Evolutionary conservation across 2,888 invertebrate genomes (phyloP).

Genomic region (Tineola bisselliella): DNA sequence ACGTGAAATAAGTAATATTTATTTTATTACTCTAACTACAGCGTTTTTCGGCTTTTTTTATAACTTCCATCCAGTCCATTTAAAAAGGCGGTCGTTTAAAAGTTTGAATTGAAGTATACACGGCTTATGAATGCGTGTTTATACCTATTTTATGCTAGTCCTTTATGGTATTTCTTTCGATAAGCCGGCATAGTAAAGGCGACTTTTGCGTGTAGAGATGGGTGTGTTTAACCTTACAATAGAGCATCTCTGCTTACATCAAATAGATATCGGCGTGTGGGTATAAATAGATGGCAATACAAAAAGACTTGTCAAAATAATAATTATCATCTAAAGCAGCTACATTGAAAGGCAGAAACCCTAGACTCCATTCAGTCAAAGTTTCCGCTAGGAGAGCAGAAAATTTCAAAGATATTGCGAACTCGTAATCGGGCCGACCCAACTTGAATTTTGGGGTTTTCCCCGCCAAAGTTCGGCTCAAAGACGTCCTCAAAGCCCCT

Average conservation of each 20-base stretch:
- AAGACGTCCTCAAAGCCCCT: conserved; percentile 64
- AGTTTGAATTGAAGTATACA: no score
- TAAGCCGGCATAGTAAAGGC: no score
- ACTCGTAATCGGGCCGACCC: conserved; percentile 56
- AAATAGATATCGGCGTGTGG: no score
- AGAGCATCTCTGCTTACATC: no score
- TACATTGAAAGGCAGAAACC: conserved; percentile 1
- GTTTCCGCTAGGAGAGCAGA: conserved; percentile 46
- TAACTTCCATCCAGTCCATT: not conserved
- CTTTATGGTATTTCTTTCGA: no score
- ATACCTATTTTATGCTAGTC: no score
- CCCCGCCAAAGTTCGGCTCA: conserved; percentile 59
- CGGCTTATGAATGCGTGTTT: no score
- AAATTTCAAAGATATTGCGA: conserved; percentile 60
- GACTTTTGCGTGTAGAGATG: no score
- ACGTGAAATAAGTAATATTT: not conserved
- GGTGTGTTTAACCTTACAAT: no score
- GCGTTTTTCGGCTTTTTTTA: not conserved
- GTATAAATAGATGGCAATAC: no score
- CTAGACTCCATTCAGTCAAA: conserved; percentile 14
- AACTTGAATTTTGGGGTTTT: conserved; percentile 65
- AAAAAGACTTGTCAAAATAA: not conserved
- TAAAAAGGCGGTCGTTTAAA: not conserved
- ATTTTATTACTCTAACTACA: not conserved
- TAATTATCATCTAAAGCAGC: not conserved